phyloP scores from a whole-genome alignment of 1,140 invertebrate genomes.

The Oreohelix idahoensis region DNA sequence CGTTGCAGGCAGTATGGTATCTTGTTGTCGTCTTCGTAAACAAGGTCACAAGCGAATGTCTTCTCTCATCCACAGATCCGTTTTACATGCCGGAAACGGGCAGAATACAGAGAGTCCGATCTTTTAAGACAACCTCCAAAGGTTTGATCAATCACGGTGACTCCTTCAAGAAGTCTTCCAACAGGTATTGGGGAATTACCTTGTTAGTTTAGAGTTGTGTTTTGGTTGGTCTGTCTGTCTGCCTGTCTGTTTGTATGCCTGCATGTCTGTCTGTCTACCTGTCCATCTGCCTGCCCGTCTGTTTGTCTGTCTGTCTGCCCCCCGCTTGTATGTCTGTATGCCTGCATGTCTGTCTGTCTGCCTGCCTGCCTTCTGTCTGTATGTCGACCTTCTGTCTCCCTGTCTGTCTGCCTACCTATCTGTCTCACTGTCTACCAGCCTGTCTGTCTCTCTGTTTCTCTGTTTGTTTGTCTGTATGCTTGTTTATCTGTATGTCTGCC shows the following conservation, averaged over 20 bases:
- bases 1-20: no score
- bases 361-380: neutral
- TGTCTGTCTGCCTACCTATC: neutral
- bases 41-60: no score
- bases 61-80: neutral
- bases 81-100: slow-evolving; percentile 11
- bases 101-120: slow-evolving; percentile 74
- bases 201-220: neutral
- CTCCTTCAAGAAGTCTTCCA: slow-evolving; percentile 79
- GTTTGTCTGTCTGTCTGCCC: neutral
- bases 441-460: neutral
- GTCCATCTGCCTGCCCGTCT: neutral
- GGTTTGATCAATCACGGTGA: slow-evolving; percentile 92
- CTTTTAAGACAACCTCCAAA: slow-evolving; percentile 91
- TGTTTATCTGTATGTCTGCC: neutral
- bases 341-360: neutral
- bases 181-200: slow-evolving; percentile 71
- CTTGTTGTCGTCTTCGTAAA: no score
- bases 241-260: neutral
- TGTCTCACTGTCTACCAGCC: neutral
- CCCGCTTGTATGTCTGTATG: neutral
- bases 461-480: neutral
- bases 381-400: neutral
- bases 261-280: neutral
- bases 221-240: neutral